These are phyloP conservation scores for Bungarus multicinctus DNA, from an alignment of 2,113 vertebrate species.

Conservation along the genomic window DNA sequence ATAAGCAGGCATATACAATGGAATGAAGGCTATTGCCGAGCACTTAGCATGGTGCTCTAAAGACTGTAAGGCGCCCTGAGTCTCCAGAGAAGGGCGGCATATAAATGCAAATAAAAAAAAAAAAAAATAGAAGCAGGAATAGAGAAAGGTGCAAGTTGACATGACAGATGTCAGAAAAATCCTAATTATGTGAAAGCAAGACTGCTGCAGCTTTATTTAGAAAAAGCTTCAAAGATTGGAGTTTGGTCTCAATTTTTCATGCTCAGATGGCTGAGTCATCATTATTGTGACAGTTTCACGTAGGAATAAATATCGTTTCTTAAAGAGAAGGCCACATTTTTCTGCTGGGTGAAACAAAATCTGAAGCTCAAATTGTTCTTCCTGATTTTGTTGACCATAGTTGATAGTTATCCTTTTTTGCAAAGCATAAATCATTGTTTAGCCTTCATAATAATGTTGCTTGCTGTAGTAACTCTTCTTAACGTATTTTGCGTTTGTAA, in stretches of 20 bases:
- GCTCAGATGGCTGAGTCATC: background rate
- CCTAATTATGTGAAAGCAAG: background rate
- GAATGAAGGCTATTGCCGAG: too few species aligned
- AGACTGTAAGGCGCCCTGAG: too few species aligned
- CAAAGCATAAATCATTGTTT: background rate
- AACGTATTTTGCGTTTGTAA: background rate
- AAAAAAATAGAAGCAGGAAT: background rate
- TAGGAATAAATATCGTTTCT: background rate
- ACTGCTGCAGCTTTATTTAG: background rate
- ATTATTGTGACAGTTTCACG: background rate
- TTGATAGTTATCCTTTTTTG: background rate
- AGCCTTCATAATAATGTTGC: background rate
- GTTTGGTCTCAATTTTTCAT: background rate
- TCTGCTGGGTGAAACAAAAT: background rate
- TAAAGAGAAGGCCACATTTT: background rate
- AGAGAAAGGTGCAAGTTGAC: background rate
- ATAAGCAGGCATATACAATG: too few species aligned
- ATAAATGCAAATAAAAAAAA: too few species aligned
- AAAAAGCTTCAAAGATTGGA: background rate
- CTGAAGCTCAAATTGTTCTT: background rate
- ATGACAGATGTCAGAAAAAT: background rate
- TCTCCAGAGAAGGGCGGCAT: too few species aligned
- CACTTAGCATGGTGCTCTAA: too few species aligned
- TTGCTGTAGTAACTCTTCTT: background rate
- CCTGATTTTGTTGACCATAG: background rate